phyloP scores from a whole-genome alignment of 2,888 invertebrate species.

The Pharmacophagus antenor region DNA sequence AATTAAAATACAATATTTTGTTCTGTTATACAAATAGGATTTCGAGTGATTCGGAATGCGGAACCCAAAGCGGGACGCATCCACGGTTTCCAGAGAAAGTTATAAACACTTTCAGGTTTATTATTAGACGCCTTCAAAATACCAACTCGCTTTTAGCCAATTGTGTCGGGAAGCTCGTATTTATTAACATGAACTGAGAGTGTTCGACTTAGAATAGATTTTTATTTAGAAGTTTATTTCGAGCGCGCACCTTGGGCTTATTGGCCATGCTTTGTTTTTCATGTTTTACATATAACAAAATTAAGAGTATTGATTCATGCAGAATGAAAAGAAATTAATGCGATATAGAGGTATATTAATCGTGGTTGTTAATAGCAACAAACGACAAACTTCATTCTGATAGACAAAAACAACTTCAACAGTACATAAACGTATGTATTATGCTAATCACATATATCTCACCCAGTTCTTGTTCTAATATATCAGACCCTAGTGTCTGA shows the following conservation, averaged over 20 bases:
- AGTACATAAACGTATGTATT: slow-evolving; percentile 20
- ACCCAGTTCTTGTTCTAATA: slow-evolving; percentile 71
- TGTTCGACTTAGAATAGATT: slow-evolving; percentile 42
- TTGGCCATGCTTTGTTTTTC: slow-evolving; percentile 23
- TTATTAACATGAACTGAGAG: slow-evolving; percentile 44
- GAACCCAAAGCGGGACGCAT: slow-evolving; percentile 33
- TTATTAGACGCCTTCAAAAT: slow-evolving; percentile 49
- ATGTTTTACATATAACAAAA: slow-evolving; percentile 1
- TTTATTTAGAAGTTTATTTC: slow-evolving; percentile 42
- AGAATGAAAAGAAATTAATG: background rate
- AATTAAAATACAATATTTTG: background rate
- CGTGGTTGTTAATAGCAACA: slow-evolving; percentile 32
- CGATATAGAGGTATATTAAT: background rate
- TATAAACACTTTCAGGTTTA: slow-evolving; percentile 44
- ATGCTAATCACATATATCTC: slow-evolving; percentile 42
- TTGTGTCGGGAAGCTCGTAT: slow-evolving; percentile 48
- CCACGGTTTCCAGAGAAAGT: slow-evolving; percentile 38
- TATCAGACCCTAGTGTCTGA: slow-evolving; percentile 51
- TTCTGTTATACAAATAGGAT: slow-evolving; percentile 3
- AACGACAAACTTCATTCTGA: slow-evolving; percentile 25
- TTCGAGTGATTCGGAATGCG: slow-evolving; percentile 41
- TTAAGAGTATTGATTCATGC: slow-evolving; percentile 3
- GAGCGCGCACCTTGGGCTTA: slow-evolving; percentile 34
- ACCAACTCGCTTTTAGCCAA: slow-evolving; percentile 53
- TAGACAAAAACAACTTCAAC: slow-evolving; percentile 24